Percentiles rank a stretch among this genome's conserved stretches.
Conservation (phyloP, 2,113 vertebrate genomes). For the Myrmophylax atrothorax region DNA sequence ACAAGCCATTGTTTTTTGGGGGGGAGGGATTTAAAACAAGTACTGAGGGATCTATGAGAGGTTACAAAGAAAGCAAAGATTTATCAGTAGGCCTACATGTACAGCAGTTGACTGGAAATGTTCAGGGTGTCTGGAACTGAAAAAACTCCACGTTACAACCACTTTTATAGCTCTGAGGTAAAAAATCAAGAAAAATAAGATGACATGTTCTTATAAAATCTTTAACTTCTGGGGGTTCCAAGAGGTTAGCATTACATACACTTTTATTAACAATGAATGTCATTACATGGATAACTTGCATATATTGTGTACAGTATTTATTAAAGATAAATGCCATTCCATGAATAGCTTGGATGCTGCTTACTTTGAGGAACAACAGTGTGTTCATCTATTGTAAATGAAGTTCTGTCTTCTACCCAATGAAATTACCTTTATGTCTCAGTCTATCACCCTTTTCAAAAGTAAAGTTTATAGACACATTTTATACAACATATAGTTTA, state of each 20-base stretch:
- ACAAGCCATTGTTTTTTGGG: not conserved
- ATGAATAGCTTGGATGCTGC: constrained; percentile 5
- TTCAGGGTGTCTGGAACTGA: not conserved
- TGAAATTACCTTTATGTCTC: not conserved
- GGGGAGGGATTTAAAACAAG: not conserved
- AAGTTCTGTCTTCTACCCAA: not conserved
- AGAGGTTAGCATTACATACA: not conserved
- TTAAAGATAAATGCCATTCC: constrained; percentile 36
- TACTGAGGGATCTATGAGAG: not conserved
- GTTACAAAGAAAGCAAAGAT: not conserved
- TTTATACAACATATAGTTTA: not conserved
- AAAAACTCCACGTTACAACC: not conserved
- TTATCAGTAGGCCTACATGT: not conserved
- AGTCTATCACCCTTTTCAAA: not conserved
- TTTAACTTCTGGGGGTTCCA: not conserved
- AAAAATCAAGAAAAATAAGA: not conserved
- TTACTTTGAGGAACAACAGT: not conserved
- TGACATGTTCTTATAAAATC: not conserved
- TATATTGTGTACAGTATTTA: constrained; percentile 28
- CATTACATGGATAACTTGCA: constrained; percentile 32
- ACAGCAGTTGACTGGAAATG: not conserved
- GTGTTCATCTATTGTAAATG: not conserved
- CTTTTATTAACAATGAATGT: not conserved
- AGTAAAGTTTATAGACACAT: not conserved
- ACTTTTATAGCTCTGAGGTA: not conserved